A percentile compares a stretch with the other conserved stretches of the same genome.
Conservation (phyloP, 2,113 vertebrate genomes). For the Nicator chloris region DNA sequence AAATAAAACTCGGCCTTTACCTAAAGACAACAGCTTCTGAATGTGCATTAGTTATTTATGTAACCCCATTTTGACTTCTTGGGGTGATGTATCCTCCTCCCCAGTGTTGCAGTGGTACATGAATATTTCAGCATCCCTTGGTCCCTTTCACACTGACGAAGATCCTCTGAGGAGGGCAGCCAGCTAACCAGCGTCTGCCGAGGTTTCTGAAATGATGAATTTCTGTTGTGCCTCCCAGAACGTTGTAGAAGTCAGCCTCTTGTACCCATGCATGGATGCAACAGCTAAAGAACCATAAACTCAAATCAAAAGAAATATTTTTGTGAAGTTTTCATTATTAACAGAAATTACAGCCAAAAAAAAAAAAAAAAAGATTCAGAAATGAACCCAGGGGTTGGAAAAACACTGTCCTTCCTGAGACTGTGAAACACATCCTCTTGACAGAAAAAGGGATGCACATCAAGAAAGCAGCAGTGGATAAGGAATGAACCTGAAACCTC, state of each 20-base stretch:
- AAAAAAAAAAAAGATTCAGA: background rate
- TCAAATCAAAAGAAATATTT: background rate
- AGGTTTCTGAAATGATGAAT: rapidly evolving
- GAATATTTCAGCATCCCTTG: slow-evolving; percentile 34
- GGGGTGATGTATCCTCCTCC: background rate
- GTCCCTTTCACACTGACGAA: background rate
- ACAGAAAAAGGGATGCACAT: background rate
- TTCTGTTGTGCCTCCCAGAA: background rate
- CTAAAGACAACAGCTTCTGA: background rate
- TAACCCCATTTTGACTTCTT: background rate
- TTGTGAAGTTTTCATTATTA: background rate
- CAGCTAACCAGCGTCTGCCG: background rate
- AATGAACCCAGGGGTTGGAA: background rate
- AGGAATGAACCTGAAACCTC: slow-evolving; percentile 1
- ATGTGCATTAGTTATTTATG: background rate
- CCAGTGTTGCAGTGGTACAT: background rate
- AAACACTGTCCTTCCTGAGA: slow-evolving; percentile 18
- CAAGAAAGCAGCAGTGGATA: background rate
- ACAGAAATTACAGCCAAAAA: background rate
- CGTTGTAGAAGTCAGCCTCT: background rate
- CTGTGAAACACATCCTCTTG: slow-evolving; percentile 27
- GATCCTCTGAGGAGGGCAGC: background rate
- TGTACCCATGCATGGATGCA: background rate
- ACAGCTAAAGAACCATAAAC: background rate
- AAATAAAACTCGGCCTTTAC: background rate